These are phyloP conservation scores for Cyclophora albipunctata DNA, from an alignment of 2,888 invertebrate species.

Conservation along the genomic window DNA sequence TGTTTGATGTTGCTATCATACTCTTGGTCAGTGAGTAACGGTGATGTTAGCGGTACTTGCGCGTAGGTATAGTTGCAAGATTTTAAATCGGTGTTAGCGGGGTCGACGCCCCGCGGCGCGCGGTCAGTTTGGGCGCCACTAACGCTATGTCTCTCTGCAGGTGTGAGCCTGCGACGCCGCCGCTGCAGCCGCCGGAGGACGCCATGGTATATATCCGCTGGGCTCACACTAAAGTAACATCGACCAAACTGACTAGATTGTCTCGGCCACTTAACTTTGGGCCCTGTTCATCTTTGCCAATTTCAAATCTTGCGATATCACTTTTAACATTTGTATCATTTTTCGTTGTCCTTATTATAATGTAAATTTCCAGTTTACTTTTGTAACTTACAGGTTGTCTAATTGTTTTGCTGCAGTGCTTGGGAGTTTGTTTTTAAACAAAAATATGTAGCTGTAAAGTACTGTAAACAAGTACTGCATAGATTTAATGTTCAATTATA, in stretches of 20 bases:
- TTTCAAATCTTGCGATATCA: constrained; percentile 73
- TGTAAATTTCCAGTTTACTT: constrained; percentile 66
- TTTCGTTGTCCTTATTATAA: constrained; percentile 61
- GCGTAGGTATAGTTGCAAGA: constrained; percentile 56
- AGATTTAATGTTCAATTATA: constrained; percentile 63
- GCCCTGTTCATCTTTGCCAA: constrained; percentile 69
- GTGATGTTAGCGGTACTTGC: constrained; percentile 25
- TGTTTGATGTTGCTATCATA: constrained; percentile 27
- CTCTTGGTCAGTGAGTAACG: constrained; percentile 35
- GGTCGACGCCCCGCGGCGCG: constrained; percentile 35
- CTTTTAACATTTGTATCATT: constrained; percentile 47
- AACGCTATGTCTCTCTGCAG: constrained; percentile 76
- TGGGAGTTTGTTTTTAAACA: constrained; percentile 72
- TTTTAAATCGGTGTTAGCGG: constrained; percentile 64
- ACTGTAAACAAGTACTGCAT: constrained; percentile 76
- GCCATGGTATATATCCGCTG: constrained; percentile 72
- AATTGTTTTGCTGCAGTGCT: constrained; percentile 77
- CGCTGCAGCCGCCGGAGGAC: constrained; percentile 67
- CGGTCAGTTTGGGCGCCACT: constrained; percentile 70
- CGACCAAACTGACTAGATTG: constrained; percentile 71
- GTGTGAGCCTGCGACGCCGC: constrained; percentile 75
- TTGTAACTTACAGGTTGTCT: constrained; percentile 75
- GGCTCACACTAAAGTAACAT: constrained; percentile 74
- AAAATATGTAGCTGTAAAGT: constrained; percentile 72
- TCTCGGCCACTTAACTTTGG: constrained; percentile 75